A percentile compares a stretch with the other conserved stretches of the same genome.
Conservation (phyloP, 2,797 vertebrate species). For the Lagocephalus sceleratus region DNA sequence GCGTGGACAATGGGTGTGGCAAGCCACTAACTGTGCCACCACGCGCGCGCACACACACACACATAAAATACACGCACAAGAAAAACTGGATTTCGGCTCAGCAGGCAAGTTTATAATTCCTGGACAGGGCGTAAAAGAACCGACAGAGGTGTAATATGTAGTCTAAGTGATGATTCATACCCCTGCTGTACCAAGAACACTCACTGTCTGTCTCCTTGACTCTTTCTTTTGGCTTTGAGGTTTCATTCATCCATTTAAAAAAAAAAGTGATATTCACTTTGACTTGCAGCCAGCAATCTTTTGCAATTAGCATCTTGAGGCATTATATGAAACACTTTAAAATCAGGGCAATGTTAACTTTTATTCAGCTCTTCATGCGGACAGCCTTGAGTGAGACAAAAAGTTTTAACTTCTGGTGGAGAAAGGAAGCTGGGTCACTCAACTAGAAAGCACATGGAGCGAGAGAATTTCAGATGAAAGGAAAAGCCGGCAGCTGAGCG, state of each 20-base stretch:
- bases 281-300: slow-evolving; percentile 32
- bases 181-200: slow-evolving; percentile 19
- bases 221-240: slow-evolving; percentile 1
- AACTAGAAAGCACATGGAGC: slow-evolving; percentile 45
- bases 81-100: slow-evolving; percentile 44
- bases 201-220: neutral
- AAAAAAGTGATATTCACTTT: slow-evolving; percentile 30
- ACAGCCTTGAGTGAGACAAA: slow-evolving; percentile 33
- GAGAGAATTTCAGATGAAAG: slow-evolving; percentile 58
- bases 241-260: slow-evolving; percentile 9
- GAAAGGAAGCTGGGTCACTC: slow-evolving; percentile 44
- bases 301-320: slow-evolving; percentile 31
- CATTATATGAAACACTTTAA: slow-evolving; percentile 6
- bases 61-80: slow-evolving; percentile 13
- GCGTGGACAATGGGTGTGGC: slow-evolving; percentile 71
- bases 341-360: slow-evolving; percentile 14
- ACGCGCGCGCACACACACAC: slow-evolving; percentile 41
- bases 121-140: slow-evolving; percentile 58
- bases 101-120: slow-evolving; percentile 57
- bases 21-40: slow-evolving; percentile 67
- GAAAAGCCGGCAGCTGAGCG: slow-evolving; percentile 65
- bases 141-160: slow-evolving; percentile 60
- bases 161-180: slow-evolving; percentile 47
- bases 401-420: slow-evolving; percentile 34
- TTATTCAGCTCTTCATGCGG: slow-evolving; percentile 22